Evolutionary conservation across 2,888 invertebrate species (phyloP), one percentile per base, ranked within the genome.

Genomic region (Spodoptera littoralis): DNA sequence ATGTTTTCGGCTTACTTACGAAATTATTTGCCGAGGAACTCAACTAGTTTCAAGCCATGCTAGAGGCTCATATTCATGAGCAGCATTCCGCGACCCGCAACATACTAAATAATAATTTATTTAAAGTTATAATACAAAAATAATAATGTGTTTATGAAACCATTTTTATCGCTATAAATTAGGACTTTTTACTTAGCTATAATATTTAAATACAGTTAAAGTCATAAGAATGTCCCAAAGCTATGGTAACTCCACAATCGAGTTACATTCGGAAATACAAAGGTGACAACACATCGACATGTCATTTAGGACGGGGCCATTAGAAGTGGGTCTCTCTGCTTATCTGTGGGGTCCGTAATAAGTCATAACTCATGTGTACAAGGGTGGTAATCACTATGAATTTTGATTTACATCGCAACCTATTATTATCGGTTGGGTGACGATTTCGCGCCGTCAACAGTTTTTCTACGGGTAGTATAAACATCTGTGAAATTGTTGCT

Each of bases 251-350:
- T 18, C 52, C 51, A 81, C 73, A 76, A 56, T 83, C 78, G 77
- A 82, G 85, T 88, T 85, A 86, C 87, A 90, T 88, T 86, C 88
- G 87, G 91, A 90, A 90, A 90, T 91, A 86, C 84, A 84, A 88
- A 91, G 92, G 92, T 93, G 93, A 92, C 93, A 92, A 92, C 87
- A 85, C 90, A 91, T 84, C 88, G 91, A 89, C 92, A 89, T 85
- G 89, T 92, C 92, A 92, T 92, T 92, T 90, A 89, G 87, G 84
- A 87, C 88, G 89, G 91, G 91, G 91, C 90, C 87, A 87, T 89
- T 84, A 84, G 82, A 85, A 89, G 90, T 90, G 85, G 83, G 75
- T 78, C 84, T 80, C 71, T 76, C 75, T 79, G 84, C 85, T 87
- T 80, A 47, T 68, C 61, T 65, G 60, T 57, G 60, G 62, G 63